phyloP scores from a whole-genome alignment of 2,797 vertebrate species.

The Clamator glandarius region DNA sequence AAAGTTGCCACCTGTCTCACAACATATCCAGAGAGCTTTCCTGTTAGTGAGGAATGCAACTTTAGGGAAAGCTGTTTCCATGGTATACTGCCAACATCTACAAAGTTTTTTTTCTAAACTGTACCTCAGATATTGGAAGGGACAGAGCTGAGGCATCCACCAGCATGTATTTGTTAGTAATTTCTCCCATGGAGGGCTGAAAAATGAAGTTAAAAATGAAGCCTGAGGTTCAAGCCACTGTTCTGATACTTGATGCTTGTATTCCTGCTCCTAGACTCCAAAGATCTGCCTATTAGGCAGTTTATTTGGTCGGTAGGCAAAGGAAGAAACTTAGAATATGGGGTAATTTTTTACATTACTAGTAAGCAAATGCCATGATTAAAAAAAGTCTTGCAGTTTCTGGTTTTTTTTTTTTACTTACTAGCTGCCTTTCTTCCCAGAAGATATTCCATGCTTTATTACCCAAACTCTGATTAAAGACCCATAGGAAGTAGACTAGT shows the following conservation, averaged over 20 bases:
- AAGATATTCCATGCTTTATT: not conserved
- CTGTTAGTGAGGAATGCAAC: not conserved
- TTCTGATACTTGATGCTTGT: not conserved
- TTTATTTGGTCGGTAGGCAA: not conserved
- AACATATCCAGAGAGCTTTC: not conserved
- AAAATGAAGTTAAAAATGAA: not conserved
- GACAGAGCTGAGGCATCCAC: not conserved
- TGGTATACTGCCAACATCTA: not conserved
- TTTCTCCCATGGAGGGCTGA: not conserved
- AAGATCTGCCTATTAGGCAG: not conserved
- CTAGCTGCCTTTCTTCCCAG: not conserved
- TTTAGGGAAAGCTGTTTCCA: not conserved
- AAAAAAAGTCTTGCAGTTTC: not conserved
- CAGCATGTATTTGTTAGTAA: not conserved
- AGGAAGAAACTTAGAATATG: not conserved
- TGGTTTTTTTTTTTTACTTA: not conserved
- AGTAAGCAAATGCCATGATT: too few species aligned
- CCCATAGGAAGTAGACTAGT: not conserved
- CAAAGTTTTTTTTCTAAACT: not conserved
- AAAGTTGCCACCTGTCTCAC: not conserved
- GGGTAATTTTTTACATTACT: too few species aligned
- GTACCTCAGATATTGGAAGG: not conserved
- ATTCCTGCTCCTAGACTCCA: not conserved
- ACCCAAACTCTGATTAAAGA: not conserved
- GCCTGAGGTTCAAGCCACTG: not conserved